Conservation (phyloP, 2,797 vertebrate genomes). For the Caiman crocodilus region DNA sequence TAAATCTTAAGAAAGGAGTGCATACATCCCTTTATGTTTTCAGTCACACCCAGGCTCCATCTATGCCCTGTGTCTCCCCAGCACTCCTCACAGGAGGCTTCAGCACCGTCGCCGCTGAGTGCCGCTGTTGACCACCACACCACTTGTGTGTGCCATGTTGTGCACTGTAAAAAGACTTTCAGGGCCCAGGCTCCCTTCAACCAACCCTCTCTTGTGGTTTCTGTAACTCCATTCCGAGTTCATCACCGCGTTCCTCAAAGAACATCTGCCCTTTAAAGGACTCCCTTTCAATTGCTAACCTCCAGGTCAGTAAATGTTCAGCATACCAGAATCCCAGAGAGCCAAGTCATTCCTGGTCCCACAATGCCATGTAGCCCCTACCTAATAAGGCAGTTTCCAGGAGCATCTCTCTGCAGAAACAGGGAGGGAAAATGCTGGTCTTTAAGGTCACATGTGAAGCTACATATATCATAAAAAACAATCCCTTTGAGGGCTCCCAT, state of each 20-base stretch:
- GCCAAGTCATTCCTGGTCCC: not conserved
- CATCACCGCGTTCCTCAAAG: not conserved
- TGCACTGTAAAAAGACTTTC: no score
- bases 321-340: conserved; percentile 15
- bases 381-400: conserved; percentile 11
- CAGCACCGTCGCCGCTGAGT: not conserved
- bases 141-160: no score
- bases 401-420: not conserved
- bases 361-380: not conserved
- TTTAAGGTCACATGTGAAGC: not conserved
- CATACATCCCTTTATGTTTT: not conserved
- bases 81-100: not conserved
- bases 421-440: not conserved
- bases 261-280: not conserved
- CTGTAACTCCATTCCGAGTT: no score
- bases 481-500: not conserved
- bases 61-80: not conserved
- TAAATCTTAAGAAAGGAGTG: not conserved
- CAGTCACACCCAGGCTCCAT: not conserved
- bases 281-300: not conserved
- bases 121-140: not conserved
- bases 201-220: no score
- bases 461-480: not conserved
- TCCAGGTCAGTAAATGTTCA: conserved; percentile 38
- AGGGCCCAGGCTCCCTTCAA: no score